These are phyloP conservation scores for Acronicta psi DNA, from an alignment of 2,888 invertebrate species.

Conservation along the genomic window DNA sequence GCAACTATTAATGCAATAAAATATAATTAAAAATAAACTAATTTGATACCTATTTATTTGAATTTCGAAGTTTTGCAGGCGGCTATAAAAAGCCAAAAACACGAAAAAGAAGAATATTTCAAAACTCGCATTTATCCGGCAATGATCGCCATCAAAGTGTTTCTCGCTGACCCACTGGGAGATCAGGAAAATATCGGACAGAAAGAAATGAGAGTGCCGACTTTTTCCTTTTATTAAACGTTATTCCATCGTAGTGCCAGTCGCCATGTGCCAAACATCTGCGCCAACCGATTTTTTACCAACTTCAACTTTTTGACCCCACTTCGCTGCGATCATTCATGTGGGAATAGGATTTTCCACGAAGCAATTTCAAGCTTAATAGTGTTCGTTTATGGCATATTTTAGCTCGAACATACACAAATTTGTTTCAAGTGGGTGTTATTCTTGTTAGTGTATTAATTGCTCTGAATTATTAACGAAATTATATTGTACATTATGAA, in stretches of 20 bases:
- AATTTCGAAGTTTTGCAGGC: background rate
- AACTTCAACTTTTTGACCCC: slow-evolving; percentile 85
- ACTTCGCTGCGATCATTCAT: slow-evolving; percentile 85
- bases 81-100: background rate
- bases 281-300: slow-evolving; percentile 83
- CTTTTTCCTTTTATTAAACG: slow-evolving; percentile 65
- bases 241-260: slow-evolving; percentile 56
- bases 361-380: slow-evolving; percentile 74
- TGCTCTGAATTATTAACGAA: slow-evolving; percentile 69
- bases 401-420: slow-evolving; percentile 57
- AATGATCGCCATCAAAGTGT: slow-evolving; percentile 33
- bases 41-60: too few species aligned
- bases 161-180: slow-evolving; percentile 45
- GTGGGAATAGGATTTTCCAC: slow-evolving; percentile 82
- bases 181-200: slow-evolving; percentile 50
- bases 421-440: slow-evolving; percentile 70
- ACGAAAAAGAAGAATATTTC: background rate
- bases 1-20: too few species aligned
- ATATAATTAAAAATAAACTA: too few species aligned
- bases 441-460: slow-evolving; percentile 77
- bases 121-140: slow-evolving; percentile 15
- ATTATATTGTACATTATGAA: slow-evolving; percentile 52
- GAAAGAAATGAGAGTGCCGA: slow-evolving; percentile 54
- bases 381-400: slow-evolving; percentile 58
- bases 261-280: slow-evolving; percentile 85